These are phyloP conservation scores for Clamator glandarius DNA, from an alignment of 2,797 vertebrate genomes.

Conservation along the genomic window DNA sequence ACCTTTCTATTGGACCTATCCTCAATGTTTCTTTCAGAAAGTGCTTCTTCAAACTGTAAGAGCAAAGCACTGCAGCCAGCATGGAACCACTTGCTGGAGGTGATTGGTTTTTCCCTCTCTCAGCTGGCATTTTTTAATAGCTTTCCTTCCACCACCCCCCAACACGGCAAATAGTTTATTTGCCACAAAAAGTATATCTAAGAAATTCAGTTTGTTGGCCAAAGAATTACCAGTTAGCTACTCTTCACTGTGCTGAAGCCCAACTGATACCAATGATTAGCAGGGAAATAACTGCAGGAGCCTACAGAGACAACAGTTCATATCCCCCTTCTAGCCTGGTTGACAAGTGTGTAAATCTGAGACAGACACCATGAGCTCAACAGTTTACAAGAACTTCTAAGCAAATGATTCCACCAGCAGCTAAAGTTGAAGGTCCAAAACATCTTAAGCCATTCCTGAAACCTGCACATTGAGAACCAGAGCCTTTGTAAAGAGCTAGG, in stretches of 20 bases:
- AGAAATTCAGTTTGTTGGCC: too few species aligned
- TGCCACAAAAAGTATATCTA: not conserved
- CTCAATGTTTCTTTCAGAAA: not conserved
- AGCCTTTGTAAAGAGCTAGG: not conserved
- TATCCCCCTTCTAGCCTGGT: not conserved
- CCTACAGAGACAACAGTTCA: not conserved
- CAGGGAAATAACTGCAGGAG: not conserved
- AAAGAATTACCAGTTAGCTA: too few species aligned
- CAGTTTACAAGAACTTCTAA: not conserved
- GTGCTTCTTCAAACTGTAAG: not conserved
- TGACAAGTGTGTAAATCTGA: not conserved
- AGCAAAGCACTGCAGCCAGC: not conserved
- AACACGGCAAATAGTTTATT: not conserved
- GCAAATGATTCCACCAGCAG: not conserved
- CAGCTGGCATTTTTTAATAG: not conserved
- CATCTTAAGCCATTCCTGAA: not conserved
- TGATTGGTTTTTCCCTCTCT: not conserved
- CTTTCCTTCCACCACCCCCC: not conserved
- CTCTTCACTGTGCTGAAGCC: not conserved
- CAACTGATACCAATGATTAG: not conserved
- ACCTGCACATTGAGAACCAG: not conserved
- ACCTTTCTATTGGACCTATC: not conserved
- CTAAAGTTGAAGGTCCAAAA: not conserved
- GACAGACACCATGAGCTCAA: not conserved
- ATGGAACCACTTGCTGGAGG: not conserved